Evolutionary conservation across 1,140 invertebrate genomes (phyloP), one percentile per base, ranked within the genome.

Genomic region (Nylanderia fulva): DNA sequence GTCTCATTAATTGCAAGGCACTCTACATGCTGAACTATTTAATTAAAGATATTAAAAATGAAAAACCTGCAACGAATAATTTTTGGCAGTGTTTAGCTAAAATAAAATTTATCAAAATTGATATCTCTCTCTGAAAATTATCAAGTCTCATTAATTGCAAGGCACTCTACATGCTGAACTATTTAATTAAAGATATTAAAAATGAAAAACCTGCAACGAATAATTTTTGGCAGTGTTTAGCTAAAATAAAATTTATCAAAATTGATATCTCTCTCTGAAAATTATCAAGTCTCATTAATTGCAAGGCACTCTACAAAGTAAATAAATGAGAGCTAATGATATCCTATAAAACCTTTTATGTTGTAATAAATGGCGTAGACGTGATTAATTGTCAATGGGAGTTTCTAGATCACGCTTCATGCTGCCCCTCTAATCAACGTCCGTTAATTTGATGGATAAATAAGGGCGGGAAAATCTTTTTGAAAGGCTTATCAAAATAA

Each of bases 371-470:
- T 80, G 24, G 6, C 18, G 18, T 11, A 15, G 52, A 71, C 6
- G 36, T 80, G 68, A 80, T 80, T 71, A 58, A 80, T 80, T 71
- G 64, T 71, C 64, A 69, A 54, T 64, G 36, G 24, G 18, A 80
- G 64, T 71, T 58, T 71, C 36, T 80, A 27, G 24, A 71, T 15
- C 36, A 58, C 29, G 18, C 21, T 11, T 15, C 68, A 21, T 36
- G 48, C 33, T 80, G 52, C 77, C 52, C 33, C 9, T 29, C 77
- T 82, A 82, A 82, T 82, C 52, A 82, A 82, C n/a, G 77, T 82
- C 66, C 52, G 77, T 82, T 82, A 82, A 82, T 82, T 82, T 82
- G 77, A 82, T 45, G 52, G 52, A 82, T 82, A 82, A 82, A 82
- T 82, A 72, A 82, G 66, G 66, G 52, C 71, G 33, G 52, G 13